Evolutionary conservation across 1,140 invertebrate species (phyloP), one percentile per base, ranked within the genome.

Genomic region (Apis dorsata): DNA sequence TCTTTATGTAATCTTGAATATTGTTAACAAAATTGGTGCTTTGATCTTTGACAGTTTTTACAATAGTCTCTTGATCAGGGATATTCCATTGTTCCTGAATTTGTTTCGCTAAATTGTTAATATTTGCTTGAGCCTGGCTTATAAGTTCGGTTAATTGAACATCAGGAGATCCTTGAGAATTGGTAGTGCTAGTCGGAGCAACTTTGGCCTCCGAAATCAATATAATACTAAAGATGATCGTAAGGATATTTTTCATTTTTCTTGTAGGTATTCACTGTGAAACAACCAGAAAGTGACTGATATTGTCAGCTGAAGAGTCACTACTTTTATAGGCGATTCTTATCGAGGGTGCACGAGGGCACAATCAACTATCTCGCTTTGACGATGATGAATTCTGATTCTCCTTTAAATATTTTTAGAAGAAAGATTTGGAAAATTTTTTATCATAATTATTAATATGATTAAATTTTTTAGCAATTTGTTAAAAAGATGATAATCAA

Each of bases 271-370:
- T 78, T 17, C 24, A 59, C 65, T 44, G 49, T 15, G 19, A 44
- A n/a, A 63, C 53, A 81, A 75, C 62, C 62, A 70, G 77, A 74
- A 86, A 88, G 68, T 72, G 79, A 92, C 91, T 92, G 89, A 90
- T 88, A 85, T 44, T 44, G 71, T 63, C 69, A 44, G n/a, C 66
- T 74, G 62, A 55, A 34, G 15, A 60, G 57, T 60, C 28, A 83
- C 53, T 78, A 75, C 86, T 90, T 92, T 90, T 93, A 93, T 93
- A 93, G 89, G 53, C 77, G 55, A 87, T 79, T 80, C 90, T 92
- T 93, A 93, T 93, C 92, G 65, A 34, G 51, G 68, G 63, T 83
- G 77, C 63, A 75, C 34, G 72, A 76, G 90, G 90, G 85, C 91
- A 92, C 91, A 91, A 85, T 86, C 65, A 57, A 71, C 83, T 91